Evolutionary conservation across 2,888 invertebrate genomes (phyloP).

Genomic region (Sinelater perroti): DNA sequence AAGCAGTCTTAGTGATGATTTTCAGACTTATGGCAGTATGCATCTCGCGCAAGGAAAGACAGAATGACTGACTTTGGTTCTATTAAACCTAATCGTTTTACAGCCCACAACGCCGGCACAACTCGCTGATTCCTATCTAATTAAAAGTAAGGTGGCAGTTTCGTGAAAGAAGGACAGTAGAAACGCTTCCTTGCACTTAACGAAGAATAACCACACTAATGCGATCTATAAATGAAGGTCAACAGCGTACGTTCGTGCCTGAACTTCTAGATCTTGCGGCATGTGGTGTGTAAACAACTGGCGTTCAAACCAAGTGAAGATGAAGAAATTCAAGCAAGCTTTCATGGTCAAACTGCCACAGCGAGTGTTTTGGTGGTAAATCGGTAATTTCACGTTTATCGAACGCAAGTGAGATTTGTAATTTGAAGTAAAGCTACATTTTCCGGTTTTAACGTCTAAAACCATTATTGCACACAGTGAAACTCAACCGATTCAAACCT

Average conservation of each 20-base stretch:
- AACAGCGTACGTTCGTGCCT: conserved; percentile 2
- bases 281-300: conserved; percentile 1
- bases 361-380: too few species aligned
- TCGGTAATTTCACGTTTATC: too few species aligned
- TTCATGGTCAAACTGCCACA: too few species aligned
- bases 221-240: conserved; percentile 1
- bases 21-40: conserved; percentile 8
- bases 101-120: too few species aligned
- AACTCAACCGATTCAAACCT: too few species aligned
- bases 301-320: neutral
- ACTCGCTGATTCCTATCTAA: neutral
- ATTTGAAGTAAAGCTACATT: too few species aligned
- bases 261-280: neutral
- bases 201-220: conserved; percentile 6
- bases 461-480: too few species aligned
- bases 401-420: too few species aligned
- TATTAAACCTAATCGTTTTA: too few species aligned
- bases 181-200: neutral
- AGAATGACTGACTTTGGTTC: too few species aligned
- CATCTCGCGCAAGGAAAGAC: neutral
- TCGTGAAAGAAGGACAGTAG: conserved; percentile 1
- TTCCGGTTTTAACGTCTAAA: too few species aligned
- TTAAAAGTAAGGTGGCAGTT: neutral
- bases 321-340: conserved; percentile 8
- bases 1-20: neutral